Conservation (phyloP, 2,797 vertebrate species). For the Enteromius radiatus region DNA sequence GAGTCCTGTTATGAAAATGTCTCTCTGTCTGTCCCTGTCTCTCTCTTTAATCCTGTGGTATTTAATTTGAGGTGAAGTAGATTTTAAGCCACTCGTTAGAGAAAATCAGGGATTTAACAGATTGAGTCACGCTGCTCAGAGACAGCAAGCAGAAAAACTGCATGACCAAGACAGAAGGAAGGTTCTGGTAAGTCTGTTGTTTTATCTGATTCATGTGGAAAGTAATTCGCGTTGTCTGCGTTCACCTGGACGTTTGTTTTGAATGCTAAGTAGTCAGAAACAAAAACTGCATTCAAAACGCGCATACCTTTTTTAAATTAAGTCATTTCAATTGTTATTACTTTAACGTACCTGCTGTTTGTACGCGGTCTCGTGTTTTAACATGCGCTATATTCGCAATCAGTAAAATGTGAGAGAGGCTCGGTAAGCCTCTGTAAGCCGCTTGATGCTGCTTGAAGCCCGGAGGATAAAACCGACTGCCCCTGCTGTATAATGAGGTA, state of each 20-base stretch:
- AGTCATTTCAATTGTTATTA: neutral
- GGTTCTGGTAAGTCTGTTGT: neutral
- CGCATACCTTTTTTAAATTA: neutral
- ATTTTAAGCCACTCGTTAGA: slow-evolving; percentile 33
- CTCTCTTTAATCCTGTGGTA: slow-evolving; percentile 14
- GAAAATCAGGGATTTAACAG: slow-evolving; percentile 19
- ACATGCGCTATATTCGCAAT: neutral
- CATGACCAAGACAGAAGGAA: neutral
- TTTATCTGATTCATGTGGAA: neutral
- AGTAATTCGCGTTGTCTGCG: neutral
- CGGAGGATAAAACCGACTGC: slow-evolving; percentile 58
- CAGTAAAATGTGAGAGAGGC: neutral
- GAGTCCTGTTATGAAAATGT: neutral
- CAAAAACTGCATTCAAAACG: neutral
- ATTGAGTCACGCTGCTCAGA: no score
- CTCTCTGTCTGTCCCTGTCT: slow-evolving; percentile 2
- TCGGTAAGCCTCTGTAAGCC: slow-evolving; percentile 68
- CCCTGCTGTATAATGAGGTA: neutral
- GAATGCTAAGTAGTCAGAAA: neutral
- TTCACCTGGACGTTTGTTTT: neutral
- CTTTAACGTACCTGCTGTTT: neutral
- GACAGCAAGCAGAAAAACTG: neutral
- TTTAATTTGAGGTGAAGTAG: slow-evolving; percentile 32
- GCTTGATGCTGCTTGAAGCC: slow-evolving; percentile 70
- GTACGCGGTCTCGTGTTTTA: neutral